Base-by-base conservation (phyloP, 2,797 vertebrate genomes). In the Cryptoblepharus egeriae region DNA sequence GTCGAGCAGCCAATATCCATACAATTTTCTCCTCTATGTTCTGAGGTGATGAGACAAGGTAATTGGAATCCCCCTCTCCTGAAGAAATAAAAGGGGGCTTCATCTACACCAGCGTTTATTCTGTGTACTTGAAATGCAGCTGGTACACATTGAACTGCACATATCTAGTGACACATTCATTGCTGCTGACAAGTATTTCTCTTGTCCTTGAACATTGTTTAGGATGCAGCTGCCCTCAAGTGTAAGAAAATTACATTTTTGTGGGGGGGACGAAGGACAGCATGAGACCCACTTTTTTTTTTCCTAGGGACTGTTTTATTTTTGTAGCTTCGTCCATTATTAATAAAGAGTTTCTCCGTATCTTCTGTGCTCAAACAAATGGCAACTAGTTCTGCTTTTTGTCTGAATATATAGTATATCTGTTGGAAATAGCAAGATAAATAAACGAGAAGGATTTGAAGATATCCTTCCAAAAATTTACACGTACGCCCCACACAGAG, bases 21-120 rank as follows among this genome's bases (percentile, higher is more conserved):
- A 9, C 22, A 13, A 71, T 84, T 80, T 76, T 75, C 67, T 81
- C 26, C 76, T 87, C 74, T 42, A 24, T 39, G 61, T 42, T 75
- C 20, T 68, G 58, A 7, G 39, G 32, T 84, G 71, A 28, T 69
- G 68, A 45, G 28, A 70, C 7, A 60, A 68, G 18, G 57, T 42
- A 49, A 61, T 76, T 69, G 32, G 80, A 77, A 35, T 61, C 78
- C 79, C 35, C 35, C 20, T 8, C 8, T 37, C 49, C 2, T 3
- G 20, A 64, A 57, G 35, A n/a, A 24, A 52, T 26, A 24, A 52
- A n/a, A 42, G 9, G 4, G 63, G 39, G 52, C 49, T 30, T 13
- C 71, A 45, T 16, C 60, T 55, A 22, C n/a, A n/a, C 77, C 22
- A 37, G 7, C 57, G 12, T 30, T 42, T 10, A 61, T 76, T 60